Evolutionary conservation across 2,113 vertebrate genomes (phyloP).

Genomic region (Sturnira hondurensis): DNA sequence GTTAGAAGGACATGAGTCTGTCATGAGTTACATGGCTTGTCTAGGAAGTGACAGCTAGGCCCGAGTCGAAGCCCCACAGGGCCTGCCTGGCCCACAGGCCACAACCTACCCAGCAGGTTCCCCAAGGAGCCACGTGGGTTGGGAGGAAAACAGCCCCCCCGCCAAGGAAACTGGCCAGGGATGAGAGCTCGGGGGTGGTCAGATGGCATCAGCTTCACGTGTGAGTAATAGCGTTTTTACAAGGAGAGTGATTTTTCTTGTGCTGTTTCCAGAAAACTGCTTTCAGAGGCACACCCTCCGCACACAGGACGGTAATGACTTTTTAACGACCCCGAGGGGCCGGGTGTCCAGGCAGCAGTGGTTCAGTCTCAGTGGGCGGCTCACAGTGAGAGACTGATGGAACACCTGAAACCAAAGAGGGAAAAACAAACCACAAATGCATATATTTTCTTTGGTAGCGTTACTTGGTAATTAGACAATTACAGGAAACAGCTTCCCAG

Average conservation of each 20-base stretch:
- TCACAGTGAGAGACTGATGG: constrained; percentile 32
- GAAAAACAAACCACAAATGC: constrained; percentile 45
- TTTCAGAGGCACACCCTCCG: constrained; percentile 50
- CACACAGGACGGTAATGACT: constrained; percentile 60
- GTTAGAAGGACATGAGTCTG: neutral
- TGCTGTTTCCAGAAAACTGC: constrained; percentile 56
- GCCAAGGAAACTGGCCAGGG: neutral
- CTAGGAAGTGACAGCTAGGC: neutral
- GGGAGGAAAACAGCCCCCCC: neutral
- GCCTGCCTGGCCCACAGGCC: neutral
- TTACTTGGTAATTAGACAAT: constrained; percentile 69
- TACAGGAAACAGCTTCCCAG: constrained; percentile 57
- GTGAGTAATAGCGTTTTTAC: constrained; percentile 27
- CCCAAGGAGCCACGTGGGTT: rapidly evolving
- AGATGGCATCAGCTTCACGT: neutral
- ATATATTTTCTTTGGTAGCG: constrained; percentile 57
- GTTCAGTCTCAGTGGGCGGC: constrained; percentile 52
- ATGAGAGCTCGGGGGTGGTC: neutral
- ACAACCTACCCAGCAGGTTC: neutral
- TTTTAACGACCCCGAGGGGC: constrained; percentile 72
- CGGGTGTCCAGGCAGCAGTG: constrained; percentile 57
- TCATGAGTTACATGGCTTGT: neutral
- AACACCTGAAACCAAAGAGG: constrained; percentile 63
- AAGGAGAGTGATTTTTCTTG: constrained; percentile 46
- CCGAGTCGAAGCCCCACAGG: neutral